Evolutionary conservation across 2,113 vertebrate species (phyloP).

Genomic region (Callaeas wilsoni): DNA sequence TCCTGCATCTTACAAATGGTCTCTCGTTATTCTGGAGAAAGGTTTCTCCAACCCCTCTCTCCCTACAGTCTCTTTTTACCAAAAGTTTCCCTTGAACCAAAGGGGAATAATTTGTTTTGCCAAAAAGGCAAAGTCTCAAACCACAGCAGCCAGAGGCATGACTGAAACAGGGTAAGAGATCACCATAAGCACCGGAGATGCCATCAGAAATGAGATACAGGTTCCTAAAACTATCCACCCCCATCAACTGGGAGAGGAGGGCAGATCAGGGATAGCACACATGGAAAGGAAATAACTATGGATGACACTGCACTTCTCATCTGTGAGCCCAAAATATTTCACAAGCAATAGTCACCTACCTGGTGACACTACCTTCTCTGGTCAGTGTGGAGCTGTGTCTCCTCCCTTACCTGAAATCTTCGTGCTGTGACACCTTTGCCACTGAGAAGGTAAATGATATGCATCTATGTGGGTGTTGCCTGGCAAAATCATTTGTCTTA

Average conservation of each 20-base stretch:
- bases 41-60: background rate
- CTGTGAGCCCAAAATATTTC: background rate
- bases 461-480: background rate
- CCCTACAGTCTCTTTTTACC: background rate
- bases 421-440: background rate
- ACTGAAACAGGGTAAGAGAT: background rate
- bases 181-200: background rate
- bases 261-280: background rate
- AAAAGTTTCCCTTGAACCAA: background rate
- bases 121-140: background rate
- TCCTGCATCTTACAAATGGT: background rate
- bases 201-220: background rate
- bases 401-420: background rate
- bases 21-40: background rate
- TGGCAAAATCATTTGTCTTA: background rate
- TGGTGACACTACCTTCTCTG: background rate
- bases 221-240: background rate
- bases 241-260: background rate
- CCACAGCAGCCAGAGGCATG: background rate
- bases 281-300: background rate
- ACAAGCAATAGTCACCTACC: background rate
- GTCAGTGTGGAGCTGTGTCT: background rate
- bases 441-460: background rate
- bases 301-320: background rate
- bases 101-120: background rate